Base-by-base conservation (phyloP, 2,113 vertebrate genomes). In the Butorides virescens region DNA sequence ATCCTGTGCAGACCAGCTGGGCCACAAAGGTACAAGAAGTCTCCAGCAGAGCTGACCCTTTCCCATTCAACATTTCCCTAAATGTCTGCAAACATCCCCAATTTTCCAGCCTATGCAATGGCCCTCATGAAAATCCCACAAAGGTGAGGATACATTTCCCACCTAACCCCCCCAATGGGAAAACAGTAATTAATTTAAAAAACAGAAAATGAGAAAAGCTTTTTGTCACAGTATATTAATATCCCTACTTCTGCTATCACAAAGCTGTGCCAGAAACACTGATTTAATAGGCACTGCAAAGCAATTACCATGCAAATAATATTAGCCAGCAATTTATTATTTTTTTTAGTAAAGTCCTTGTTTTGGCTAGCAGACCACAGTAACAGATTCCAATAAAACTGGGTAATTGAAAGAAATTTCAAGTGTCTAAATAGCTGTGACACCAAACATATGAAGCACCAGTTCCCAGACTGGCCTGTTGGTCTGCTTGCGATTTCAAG, bases 231-330 rank as follows among this genome's bases (percentile, higher is more conserved):
- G 26, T 22, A 14, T 87, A 97, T 94, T 95, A 97, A 97, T 96
- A 96, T 94, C 72, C 90, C 75, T 65, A 80, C 76, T 96, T 78
- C 37, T 90, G 75, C 85, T 84, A 92, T 58, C 82, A 81, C 79
- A 84, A 77, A 81, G 82, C 75, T 83, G 72, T 95, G 96, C 93
- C 95, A 97, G 90, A 90, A 94, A 90, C 95, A 96, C 49, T 95
- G 94, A 97, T 96, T 96, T 96, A 97, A 97, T 27, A 94, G 59
- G 78, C 79, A 72, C 92, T 92, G 93, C 82, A 94, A 90, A 96
- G 94, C 90, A 95, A 97, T 97, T 96, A 96, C 94, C 82, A 97
- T 95, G 90, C 93, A 97, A 96, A 97, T 96, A 90, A 88, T 97
- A 96, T 95, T 96, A 95, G 83, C 85, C 49, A 85, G 75, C 70